Conservation (phyloP, 2,888 invertebrate genomes). For the Venustoraphidia nigricollis region DNA sequence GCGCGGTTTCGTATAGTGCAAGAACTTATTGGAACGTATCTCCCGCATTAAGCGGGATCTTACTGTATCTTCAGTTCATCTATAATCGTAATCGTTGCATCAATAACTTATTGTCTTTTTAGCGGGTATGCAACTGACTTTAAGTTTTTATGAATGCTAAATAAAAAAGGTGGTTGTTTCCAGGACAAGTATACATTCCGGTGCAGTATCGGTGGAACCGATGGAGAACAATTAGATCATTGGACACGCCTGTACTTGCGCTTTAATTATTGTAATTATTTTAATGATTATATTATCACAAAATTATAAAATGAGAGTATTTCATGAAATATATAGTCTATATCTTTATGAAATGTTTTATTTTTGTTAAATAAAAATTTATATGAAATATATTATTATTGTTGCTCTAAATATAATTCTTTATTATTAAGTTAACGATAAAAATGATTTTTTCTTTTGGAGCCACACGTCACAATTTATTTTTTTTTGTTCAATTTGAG, state of each 20-base stretch:
- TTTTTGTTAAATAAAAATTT: constrained; percentile 8
- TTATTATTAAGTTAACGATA: background rate
- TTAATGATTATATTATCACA: background rate
- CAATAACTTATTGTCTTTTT: too few relatives aligned
- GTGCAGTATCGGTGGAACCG: constrained; percentile 3
- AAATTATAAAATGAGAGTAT: constrained; percentile 4
- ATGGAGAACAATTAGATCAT: constrained; percentile 5
- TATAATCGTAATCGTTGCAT: too few relatives aligned
- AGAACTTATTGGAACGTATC: too few relatives aligned
- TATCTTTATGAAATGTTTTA: constrained; percentile 8
- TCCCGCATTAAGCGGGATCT: too few relatives aligned
- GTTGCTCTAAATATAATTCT: constrained; percentile 7
- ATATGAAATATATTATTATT: constrained; percentile 8
- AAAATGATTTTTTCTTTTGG: too few relatives aligned
- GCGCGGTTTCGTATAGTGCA: too few relatives aligned
- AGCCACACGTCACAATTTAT: too few relatives aligned
- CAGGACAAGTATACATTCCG: constrained; percentile 7
- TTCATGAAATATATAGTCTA: constrained; percentile 7
- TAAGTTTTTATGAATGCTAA: background rate
- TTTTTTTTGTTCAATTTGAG: too few relatives aligned
- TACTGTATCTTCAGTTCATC: too few relatives aligned
- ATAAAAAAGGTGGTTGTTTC: constrained; percentile 1
- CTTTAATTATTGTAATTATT: constrained; percentile 14
- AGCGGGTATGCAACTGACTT: too few relatives aligned
- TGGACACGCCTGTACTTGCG: constrained; percentile 15